Base-by-base conservation (phyloP, 2,797 vertebrate species). In the Lycodopsis pacificus region DNA sequence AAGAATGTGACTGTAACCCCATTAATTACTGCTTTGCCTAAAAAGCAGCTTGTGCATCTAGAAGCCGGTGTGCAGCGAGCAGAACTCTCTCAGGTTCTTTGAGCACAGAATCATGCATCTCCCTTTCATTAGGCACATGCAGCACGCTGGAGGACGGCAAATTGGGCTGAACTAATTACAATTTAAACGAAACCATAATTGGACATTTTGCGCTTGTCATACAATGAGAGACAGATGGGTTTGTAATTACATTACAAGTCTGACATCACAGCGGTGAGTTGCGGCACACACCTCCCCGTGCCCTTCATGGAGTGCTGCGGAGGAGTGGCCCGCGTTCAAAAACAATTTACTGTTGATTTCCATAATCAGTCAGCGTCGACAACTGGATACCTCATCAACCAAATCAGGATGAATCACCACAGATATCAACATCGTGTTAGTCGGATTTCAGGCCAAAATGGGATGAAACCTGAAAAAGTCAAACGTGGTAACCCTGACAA, bases 81-180 rank as follows among this genome's bases (percentile, higher is more conserved):
- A 84, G 73, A 81, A 70, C 68, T 71, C 81, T 80, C 62, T 42
- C 63, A 65, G 81, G 64, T 90, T 84, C 86, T 83, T n/a, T 72
- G 48, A 73, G 92, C 58, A 71, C 74, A 49, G 71, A 85, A 77
- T 77, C 73, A 61, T 95, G 94, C 84, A 91, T 95, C 93, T 95
- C 94, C 88, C 93, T 94, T 96, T 94, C 95, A 96, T 96, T 96
- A 96, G 94, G 94, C 68, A 38, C 88, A 80, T 84, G 82, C 82
- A 75, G 95, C 93, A 95, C 93, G 90, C 94, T 91, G 91, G 94
- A 96, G 96, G 93, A 95, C 91, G 94, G 36, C 85, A 97, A 98
- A 98, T 97, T 98, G 97, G 96, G 97, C 97, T 96, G 96, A 97
- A 97, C 97, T 99, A 98, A 99, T 99, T 99, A 97, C 96, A 97